Evolutionary conservation across 1,140 invertebrate genomes (phyloP), one percentile per base, ranked within the genome.

Genomic region (Elymnias hypermnestra): DNA sequence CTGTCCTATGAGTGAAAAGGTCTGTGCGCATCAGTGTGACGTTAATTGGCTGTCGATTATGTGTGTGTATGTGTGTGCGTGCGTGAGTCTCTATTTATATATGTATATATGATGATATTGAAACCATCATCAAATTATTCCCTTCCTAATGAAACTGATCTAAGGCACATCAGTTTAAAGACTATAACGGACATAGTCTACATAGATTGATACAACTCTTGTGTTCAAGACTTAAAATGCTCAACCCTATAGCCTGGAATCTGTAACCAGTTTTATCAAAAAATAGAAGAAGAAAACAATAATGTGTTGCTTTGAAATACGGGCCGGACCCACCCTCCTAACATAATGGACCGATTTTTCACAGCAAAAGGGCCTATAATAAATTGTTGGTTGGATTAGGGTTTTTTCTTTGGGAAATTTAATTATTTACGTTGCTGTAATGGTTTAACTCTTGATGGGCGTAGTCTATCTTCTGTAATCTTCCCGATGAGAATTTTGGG

Each of bases 221-320:
- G n/a, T n/a, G n/a, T n/a, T n/a, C n/a, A n/a, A n/a, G n/a, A n/a
- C n/a, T n/a, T n/a, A n/a, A n/a, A n/a, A n/a, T n/a, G n/a, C n/a
- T n/a, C n/a, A n/a, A n/a, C n/a, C n/a, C n/a, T n/a, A n/a, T n/a
- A n/a, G n/a, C n/a, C n/a, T n/a, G n/a, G n/a, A n/a, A n/a, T n/a
- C n/a, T n/a, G n/a, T 69, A 65, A 71, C 60, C 55, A 50, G 45
- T 72, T 74, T 65, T 71, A 64, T 58, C 61, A 31, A 60, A 57
- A 64, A 73, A 69, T 63, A 69, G 71, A n/a, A n/a, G 59, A 66
- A 75, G 64, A 70, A 78, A 78, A 76, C 73, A 83, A 72, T 81
- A 83, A 83, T 70, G 72, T 71, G 79, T 72, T 81, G 72, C 75
- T 83, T 75, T 81, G 79, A 81, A 79, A 79, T 79, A 83, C 59